These are phyloP conservation scores for Theonella swinhoei DNA, from an alignment of 37 sponge, comb jelly and placozoan species.

Conservation along the genomic window DNA sequence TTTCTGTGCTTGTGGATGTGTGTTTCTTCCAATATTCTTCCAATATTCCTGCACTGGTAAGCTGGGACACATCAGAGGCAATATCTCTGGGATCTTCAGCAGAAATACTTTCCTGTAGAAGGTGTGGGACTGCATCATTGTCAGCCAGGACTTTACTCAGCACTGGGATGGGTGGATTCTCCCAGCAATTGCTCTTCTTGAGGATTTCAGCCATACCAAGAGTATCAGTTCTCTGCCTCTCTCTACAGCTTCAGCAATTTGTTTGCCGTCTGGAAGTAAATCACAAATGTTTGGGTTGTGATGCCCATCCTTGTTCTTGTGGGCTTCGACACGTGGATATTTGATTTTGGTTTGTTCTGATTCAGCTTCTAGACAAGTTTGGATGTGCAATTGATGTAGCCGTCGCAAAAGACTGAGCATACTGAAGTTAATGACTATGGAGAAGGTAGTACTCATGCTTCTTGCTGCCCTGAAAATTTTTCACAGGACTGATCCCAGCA, in stretches of 20 bases:
- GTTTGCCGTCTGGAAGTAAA: neutral
- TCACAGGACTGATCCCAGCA: conserved; percentile 72
- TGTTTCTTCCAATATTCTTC: neutral
- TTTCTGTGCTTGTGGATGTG: too few relatives aligned
- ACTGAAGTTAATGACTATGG: conserved; percentile 62
- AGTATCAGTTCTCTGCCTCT: conserved; percentile 13
- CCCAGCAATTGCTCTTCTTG: conserved; percentile 20
- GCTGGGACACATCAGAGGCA: neutral
- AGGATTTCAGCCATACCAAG: conserved; percentile 51
- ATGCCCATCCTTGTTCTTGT: conserved; percentile 28
- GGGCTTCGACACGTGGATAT: conserved; percentile 28
- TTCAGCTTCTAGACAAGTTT: conserved; percentile 30
- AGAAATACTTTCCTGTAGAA: neutral
- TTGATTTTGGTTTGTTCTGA: conserved; percentile 20
- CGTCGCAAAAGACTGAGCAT: conserved; percentile 57
- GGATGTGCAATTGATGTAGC: conserved; percentile 56
- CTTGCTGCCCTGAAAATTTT: conserved; percentile 47
- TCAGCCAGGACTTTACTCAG: neutral
- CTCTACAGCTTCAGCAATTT: conserved; percentile 12
- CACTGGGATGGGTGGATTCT: conserved; percentile 25
- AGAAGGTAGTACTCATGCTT: conserved; percentile 58
- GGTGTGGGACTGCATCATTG: neutral
- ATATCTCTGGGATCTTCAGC: neutral
- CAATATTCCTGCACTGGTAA: neutral
- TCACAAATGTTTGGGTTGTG: neutral